phyloP scores from a whole-genome alignment of 2,797 vertebrate species.

The Kryptopterus vitreolus region DNA sequence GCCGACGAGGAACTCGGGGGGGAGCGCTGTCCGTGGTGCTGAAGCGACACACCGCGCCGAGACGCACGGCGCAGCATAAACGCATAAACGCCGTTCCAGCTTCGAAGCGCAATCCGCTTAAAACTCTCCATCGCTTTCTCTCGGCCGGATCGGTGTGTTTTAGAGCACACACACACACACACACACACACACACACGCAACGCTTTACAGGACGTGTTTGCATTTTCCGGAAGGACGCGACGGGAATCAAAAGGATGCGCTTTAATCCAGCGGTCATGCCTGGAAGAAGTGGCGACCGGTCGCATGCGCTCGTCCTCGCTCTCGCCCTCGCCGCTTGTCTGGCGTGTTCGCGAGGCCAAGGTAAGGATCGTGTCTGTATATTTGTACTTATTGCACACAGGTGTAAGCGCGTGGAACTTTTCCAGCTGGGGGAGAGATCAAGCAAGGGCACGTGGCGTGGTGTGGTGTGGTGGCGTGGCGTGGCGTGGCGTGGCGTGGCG shows the following conservation, averaged over 20 bases:
- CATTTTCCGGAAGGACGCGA: constrained; percentile 10
- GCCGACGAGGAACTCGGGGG: constrained; percentile 62
- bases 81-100: not conserved
- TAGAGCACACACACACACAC: too few relatives aligned
- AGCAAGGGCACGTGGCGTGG: not conserved
- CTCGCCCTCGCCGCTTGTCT: constrained; percentile 62
- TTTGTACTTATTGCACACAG: not conserved
- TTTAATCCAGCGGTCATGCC: constrained; percentile 71
- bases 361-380: constrained; percentile 66
- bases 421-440: too few relatives aligned
- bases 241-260: constrained; percentile 22
- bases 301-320: constrained; percentile 63
- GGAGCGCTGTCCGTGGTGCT: constrained; percentile 95
- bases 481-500: not conserved
- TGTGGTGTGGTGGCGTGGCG: not conserved
- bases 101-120: not conserved
- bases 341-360: constrained; percentile 64
- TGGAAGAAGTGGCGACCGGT: constrained; percentile 59
- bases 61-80: not conserved
- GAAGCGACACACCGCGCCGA: constrained; percentile 64
- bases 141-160: not conserved
- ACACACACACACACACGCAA: too few relatives aligned
- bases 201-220: not conserved
- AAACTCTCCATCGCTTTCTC: not conserved
- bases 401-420: constrained; percentile 16